phyloP scores from a whole-genome alignment of 2,888 invertebrate genomes.

The Aphodius granarius region DNA sequence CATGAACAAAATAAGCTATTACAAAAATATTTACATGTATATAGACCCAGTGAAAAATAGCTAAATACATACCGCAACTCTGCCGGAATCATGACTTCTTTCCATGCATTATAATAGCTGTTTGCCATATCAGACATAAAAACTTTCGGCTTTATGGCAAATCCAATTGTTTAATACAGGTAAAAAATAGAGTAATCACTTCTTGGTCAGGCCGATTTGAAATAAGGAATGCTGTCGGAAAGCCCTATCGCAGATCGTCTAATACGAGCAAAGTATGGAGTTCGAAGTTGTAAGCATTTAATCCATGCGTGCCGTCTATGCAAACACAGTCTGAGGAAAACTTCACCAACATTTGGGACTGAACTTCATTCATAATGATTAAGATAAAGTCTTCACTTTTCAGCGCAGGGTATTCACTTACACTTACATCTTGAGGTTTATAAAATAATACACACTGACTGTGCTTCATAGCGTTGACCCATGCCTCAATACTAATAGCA shows the following conservation, averaged over 20 bases:
- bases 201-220: slow-evolving; percentile 32
- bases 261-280: slow-evolving; percentile 32
- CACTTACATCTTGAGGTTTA: slow-evolving; percentile 29
- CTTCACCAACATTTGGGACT: slow-evolving; percentile 31
- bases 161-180: slow-evolving; percentile 19
- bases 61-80: background rate
- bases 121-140: slow-evolving; percentile 36
- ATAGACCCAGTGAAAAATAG: background rate
- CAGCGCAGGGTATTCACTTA: slow-evolving; percentile 23
- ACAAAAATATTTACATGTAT: background rate
- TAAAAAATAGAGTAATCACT: slow-evolving; percentile 20
- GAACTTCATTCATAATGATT: slow-evolving; percentile 34
- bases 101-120: slow-evolving; percentile 35
- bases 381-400: slow-evolving; percentile 38
- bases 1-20: slow-evolving; percentile 31
- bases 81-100: slow-evolving; percentile 28
- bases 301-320: slow-evolving; percentile 32
- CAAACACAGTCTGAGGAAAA: slow-evolving; percentile 32
- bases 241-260: slow-evolving; percentile 36
- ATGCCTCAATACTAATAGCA: background rate
- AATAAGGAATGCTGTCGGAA: slow-evolving; percentile 32
- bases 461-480: background rate
- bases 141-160: slow-evolving; percentile 18
- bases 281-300: slow-evolving; percentile 35
- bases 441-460: slow-evolving; percentile 27